These are phyloP conservation scores for Halictus ligatus DNA, from an alignment of 2,888 invertebrate species.

Conservation along the genomic window DNA sequence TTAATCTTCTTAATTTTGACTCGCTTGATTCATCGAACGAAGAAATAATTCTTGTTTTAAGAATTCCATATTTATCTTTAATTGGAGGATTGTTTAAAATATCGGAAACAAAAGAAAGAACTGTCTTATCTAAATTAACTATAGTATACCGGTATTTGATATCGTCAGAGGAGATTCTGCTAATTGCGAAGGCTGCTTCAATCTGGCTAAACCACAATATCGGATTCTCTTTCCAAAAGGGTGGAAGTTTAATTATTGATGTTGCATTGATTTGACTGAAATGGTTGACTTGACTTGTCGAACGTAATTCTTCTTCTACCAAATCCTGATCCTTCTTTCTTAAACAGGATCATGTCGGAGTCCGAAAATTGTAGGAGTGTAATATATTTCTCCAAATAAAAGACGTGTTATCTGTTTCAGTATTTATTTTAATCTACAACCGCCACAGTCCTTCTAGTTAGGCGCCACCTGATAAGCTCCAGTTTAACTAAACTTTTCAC, in stretches of 20 bases:
- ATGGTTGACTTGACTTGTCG: no score
- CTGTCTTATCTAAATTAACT: not conserved
- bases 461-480: no score
- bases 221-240: conserved; percentile 15
- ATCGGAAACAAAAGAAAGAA: not conserved
- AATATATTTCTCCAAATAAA: no score
- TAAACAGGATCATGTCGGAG: no score
- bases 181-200: not conserved
- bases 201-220: not conserved
- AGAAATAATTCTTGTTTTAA: not conserved
- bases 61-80: not conserved
- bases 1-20: not conserved
- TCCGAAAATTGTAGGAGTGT: no score
- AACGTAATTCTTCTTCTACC: no score
- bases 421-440: no score
- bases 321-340: no score
- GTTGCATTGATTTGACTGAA: not conserved
- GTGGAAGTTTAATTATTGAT: conserved; percentile 1
- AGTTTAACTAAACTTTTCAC: no score
- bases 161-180: not conserved
- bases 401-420: no score
- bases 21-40: not conserved
- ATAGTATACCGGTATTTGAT: not conserved
- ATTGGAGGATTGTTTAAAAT: not conserved
- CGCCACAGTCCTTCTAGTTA: no score